Conservation (phyloP, 1,140 invertebrate genomes). For the Homarus americanus region DNA sequence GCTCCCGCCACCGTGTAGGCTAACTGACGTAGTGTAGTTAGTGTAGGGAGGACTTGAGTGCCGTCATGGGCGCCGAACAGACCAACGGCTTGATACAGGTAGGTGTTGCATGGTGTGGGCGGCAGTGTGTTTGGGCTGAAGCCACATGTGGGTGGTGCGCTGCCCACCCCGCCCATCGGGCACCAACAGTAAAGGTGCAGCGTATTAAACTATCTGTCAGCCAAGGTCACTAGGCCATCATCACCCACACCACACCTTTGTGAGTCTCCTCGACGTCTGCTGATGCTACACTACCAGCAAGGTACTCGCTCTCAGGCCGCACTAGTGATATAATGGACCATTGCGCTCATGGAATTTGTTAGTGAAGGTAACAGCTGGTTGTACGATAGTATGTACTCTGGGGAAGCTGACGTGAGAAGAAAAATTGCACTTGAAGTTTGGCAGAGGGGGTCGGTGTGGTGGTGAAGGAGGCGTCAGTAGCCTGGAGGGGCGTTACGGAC, state of each 20-base stretch:
- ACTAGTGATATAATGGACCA: neutral
- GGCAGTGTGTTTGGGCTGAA: neutral
- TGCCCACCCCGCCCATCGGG: neutral
- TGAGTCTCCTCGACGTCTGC: neutral
- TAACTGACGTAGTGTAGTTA: conserved; percentile 7
- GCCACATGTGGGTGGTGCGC: neutral
- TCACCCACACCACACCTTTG: neutral
- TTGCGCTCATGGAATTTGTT: neutral
- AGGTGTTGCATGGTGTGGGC: neutral
- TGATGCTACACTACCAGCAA: neutral
- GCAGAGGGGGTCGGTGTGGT: neutral
- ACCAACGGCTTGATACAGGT: conserved; percentile 58
- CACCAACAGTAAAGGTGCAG: neutral
- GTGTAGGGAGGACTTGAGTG: neutral
- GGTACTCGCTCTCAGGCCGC: neutral
- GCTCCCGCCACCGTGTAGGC: conserved; percentile 4
- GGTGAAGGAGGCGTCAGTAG: neutral
- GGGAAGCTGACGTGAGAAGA: neutral
- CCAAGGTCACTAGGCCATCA: conserved; percentile 12
- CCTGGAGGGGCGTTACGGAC: neutral
- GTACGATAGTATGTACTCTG: neutral
- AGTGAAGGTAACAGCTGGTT: neutral
- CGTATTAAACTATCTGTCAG: neutral
- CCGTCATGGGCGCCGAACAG: conserved; percentile 56
- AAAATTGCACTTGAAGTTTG: neutral